phyloP scores from a whole-genome alignment of 2,888 invertebrate genomes.

The Diarsia dahlii region DNA sequence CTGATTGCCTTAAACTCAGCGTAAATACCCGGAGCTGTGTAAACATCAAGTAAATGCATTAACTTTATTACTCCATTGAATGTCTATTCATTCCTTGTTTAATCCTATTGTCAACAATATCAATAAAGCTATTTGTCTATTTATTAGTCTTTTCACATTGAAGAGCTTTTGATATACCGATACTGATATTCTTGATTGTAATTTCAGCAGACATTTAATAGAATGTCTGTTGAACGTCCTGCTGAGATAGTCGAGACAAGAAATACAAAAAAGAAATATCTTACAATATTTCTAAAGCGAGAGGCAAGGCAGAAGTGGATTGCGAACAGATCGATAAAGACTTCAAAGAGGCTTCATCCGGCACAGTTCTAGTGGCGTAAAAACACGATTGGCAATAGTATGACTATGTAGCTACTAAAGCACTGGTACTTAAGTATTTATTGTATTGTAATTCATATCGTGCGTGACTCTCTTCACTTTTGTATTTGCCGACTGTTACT shows the following conservation, averaged over 20 bases:
- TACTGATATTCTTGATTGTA: background rate
- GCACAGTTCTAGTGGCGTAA: constrained; percentile 34
- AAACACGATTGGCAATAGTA: background rate
- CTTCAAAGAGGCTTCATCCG: constrained; percentile 38
- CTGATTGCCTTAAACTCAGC: background rate
- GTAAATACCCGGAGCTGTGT: background rate
- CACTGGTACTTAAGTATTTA: constrained; percentile 1
- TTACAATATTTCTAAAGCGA: constrained; percentile 37
- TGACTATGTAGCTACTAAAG: background rate
- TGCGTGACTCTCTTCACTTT: background rate
- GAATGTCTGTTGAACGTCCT: constrained; percentile 7
- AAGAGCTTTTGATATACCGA: constrained; percentile 1
- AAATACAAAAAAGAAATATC: constrained; percentile 6
- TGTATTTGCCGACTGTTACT: background rate
- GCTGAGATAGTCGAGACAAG: background rate
- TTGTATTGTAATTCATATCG: background rate
- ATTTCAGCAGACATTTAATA: constrained; percentile 10
- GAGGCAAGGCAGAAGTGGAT: constrained; percentile 42
- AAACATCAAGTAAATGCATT: constrained; percentile 30
- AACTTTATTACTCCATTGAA: constrained; percentile 39
- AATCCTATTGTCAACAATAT: constrained; percentile 18
- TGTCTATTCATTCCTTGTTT: constrained; percentile 19
- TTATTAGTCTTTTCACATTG: constrained; percentile 10
- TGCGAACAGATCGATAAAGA: constrained; percentile 59
- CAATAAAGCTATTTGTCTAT: constrained; percentile 30